phyloP scores from a whole-genome alignment of 2,888 invertebrate species.

The Anoplius nigerrimus region DNA sequence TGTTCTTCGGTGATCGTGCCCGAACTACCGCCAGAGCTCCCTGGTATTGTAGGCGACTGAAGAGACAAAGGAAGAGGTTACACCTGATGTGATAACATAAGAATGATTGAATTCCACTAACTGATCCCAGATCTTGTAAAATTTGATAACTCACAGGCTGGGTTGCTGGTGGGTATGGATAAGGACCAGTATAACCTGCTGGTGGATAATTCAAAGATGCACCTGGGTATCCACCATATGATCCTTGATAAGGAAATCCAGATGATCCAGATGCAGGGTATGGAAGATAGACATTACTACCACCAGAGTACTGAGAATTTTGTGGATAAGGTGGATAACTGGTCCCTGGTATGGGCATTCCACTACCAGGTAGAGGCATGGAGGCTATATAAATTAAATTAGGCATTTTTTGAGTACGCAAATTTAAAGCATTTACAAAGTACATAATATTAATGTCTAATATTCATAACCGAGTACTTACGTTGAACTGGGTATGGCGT shows the following conservation, averaged over 20 bases:
- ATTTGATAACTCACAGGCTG: conserved; percentile 57
- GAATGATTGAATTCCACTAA: not conserved
- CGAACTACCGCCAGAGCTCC: conserved; percentile 76
- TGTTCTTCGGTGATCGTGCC: conserved; percentile 97
- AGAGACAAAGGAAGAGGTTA: not conserved
- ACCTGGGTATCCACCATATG: conserved; percentile 76
- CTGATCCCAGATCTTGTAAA: not conserved
- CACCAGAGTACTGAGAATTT: conserved; percentile 48
- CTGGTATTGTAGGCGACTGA: conserved; percentile 63
- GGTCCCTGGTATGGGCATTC: conserved; percentile 35
- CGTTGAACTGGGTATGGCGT: conserved; percentile 78
- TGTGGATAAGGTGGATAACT: conserved; percentile 46
- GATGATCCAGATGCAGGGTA: conserved; percentile 60
- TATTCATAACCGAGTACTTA: conserved; percentile 58
- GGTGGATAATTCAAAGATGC: conserved; percentile 57
- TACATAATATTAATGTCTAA: not conserved
- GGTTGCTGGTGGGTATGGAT: conserved; percentile 66
- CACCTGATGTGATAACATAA: not conserved
- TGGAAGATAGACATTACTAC: conserved; percentile 55
- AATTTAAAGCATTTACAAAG: not conserved
- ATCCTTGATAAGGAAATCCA: conserved; percentile 66
- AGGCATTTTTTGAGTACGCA: not conserved
- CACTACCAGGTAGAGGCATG: conserved; percentile 68
- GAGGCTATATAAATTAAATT: conserved; percentile 65
- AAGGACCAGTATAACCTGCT: conserved; percentile 75